Evolutionary conservation across 1,140 invertebrate species (phyloP).

Genomic region (Sesamia nonagrioides): DNA sequence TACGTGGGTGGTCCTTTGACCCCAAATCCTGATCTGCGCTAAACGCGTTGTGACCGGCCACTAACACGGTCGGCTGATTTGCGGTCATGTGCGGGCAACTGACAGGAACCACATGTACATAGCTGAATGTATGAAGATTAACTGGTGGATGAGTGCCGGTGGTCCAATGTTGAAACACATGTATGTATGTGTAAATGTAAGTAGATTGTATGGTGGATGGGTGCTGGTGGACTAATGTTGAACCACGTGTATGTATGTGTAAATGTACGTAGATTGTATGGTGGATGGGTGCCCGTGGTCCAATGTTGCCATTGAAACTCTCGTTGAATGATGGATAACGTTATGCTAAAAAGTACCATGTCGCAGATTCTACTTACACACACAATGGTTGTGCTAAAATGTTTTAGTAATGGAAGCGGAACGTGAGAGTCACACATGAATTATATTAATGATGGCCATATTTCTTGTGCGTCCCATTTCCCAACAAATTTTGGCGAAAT

Average conservation of each 20-base stretch:
- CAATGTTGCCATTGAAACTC: too few species aligned
- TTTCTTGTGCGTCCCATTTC: conserved; percentile 16
- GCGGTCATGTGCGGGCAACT: conserved; percentile 16
- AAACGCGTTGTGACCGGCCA: background rate
- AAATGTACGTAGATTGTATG: too few species aligned
- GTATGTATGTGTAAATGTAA: too few species aligned
- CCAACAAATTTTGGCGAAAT: conserved; percentile 18
- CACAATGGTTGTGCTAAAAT: background rate
- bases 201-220: too few species aligned
- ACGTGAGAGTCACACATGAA: conserved; percentile 1
- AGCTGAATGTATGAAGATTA: background rate
- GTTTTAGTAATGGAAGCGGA: background rate
- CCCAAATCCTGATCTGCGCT: conserved; percentile 18
- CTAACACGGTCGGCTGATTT: background rate
- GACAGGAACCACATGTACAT: conserved; percentile 5
- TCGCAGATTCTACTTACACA: background rate
- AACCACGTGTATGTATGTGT: too few species aligned
- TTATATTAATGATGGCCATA: background rate
- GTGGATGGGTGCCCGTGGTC: too few species aligned
- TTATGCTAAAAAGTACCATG: background rate
- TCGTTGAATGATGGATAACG: background rate
- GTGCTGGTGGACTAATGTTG: too few species aligned
- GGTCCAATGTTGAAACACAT: background rate
- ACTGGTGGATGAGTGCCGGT: background rate
- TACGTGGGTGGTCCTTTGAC: conserved; percentile 41